Base-by-base conservation (phyloP, 2,888 invertebrate genomes). In the Drosophila engyochracea region DNA sequence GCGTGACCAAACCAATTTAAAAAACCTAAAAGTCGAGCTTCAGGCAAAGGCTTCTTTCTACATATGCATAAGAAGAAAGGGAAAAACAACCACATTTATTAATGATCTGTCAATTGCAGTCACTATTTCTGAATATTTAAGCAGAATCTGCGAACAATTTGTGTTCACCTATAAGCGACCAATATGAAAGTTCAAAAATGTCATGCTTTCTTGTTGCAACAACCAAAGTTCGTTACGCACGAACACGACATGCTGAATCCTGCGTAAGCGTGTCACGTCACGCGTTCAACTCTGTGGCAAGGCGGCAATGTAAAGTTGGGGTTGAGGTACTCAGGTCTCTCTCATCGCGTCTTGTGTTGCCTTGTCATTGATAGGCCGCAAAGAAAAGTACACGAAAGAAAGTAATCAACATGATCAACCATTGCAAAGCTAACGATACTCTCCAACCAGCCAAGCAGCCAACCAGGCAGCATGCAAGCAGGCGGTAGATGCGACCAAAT, bases 351-450 rank as follows among this genome's bases (percentile, higher is more conserved):
- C 73, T 79, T 65, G 72, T 67, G 70, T 88, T 85, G 74, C 71
- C 86, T 76, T 91, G 87, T 87, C 87, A 87, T 87, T 87, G 91
- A 87, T 87, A 85, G 81, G 71, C 79, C 79, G 60, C 79, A 79
- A 75, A 62, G 75, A 61, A 74, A 74, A 68, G 57, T 58, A 71
- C 69, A 69, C 69, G 57, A 71, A 82, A 72, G 81, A 82, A 82
- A 81, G 74, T 77, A 83, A 80, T 83, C 83, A 78, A 75, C 72
- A 81, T 80, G 81, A 76, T 79, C 69, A 64, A 64, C 47, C 47
- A 47, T 47, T 25, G 80, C 64, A 72, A 44, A 78, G 78, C 83
- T 77, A 81, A 83, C 83, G 70, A 82, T 82, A 80, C 60, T 58
- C 60, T 58, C 22, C 67, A 68, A 52, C 65, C 76, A 62, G 51